Evolutionary conservation across 2,888 invertebrate genomes (phyloP).

Genomic region (Brachypalpus laphriformis): DNA sequence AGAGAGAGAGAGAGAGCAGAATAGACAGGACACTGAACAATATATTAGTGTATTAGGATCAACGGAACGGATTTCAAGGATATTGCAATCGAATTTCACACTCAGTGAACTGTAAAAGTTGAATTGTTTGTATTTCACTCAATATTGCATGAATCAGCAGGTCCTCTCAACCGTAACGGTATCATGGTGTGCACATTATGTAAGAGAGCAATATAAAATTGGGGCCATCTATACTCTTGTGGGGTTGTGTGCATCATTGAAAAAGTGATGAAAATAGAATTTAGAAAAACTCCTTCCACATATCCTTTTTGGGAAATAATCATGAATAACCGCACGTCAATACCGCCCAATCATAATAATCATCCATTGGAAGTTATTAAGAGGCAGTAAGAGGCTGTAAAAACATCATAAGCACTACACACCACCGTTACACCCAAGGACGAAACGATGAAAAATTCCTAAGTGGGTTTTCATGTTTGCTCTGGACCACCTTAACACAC

Average conservation of each 20-base stretch:
- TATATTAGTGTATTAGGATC: constrained; percentile 58
- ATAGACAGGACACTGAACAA: not conserved
- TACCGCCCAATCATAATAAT: constrained; percentile 20
- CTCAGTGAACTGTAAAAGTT: constrained; percentile 68
- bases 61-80: constrained; percentile 54
- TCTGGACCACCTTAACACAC: constrained; percentile 33
- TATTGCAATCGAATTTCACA: constrained; percentile 72
- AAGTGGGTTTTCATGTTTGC: constrained; percentile 69
- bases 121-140: constrained; percentile 74
- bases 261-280: not conserved
- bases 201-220: too few species aligned
- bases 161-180: constrained; percentile 57
- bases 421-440: constrained; percentile 23
- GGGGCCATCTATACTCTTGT: too few species aligned
- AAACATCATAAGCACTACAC: constrained; percentile 50
- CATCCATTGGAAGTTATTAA: constrained; percentile 50
- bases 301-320: not conserved
- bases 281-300: not conserved
- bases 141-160: constrained; percentile 72
- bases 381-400: constrained; percentile 40
- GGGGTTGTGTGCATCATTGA: not conserved
- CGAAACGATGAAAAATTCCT: constrained; percentile 47
- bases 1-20: not conserved
- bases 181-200: constrained; percentile 51
- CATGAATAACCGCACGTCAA: constrained; percentile 36